Evolutionary conservation across 1,140 invertebrate genomes (phyloP).

Genomic region (Drosophila mauritiana): DNA sequence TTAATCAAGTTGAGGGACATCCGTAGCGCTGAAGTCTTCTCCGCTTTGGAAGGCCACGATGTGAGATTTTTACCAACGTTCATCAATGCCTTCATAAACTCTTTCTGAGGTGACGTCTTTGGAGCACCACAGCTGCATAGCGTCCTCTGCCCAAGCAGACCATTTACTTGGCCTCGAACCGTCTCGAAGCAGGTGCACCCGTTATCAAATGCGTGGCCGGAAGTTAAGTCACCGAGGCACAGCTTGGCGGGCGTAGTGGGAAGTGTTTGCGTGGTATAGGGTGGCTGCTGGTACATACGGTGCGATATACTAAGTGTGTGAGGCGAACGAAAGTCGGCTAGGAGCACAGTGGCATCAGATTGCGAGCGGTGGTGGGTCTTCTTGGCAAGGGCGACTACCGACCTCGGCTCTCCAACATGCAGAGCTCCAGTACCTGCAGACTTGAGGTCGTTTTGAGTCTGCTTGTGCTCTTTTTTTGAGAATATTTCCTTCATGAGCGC

Average conservation of each 20-base stretch:
- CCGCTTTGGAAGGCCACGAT: conserved; percentile 96
- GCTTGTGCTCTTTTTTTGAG: conserved; percentile 73
- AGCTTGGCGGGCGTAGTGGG: conserved; percentile 86
- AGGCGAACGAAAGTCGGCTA: conserved; percentile 70
- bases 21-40: conserved; percentile 94
- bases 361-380: conserved; percentile 90
- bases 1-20: conserved; percentile 97
- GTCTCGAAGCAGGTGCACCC: conserved; percentile 93
- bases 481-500: conserved; percentile 85
- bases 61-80: conserved; percentile 96
- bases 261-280: conserved; percentile 75
- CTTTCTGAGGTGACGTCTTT: conserved; percentile 92
- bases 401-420: conserved; percentile 14
- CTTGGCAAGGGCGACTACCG: conserved; percentile 62
- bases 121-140: conserved; percentile 92
- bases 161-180: conserved; percentile 89
- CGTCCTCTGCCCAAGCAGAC: conserved; percentile 89
- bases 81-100: conserved; percentile 94
- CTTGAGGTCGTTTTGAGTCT: conserved; percentile 35
- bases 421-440: not conserved
- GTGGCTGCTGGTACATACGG: conserved; percentile 84
- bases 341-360: conserved; percentile 93
- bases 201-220: conserved; percentile 97
- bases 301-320: conserved; percentile 74
- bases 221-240: conserved; percentile 95